Evolutionary conservation across 2,888 invertebrate genomes (phyloP).

Genomic region (Furcula furcula): DNA sequence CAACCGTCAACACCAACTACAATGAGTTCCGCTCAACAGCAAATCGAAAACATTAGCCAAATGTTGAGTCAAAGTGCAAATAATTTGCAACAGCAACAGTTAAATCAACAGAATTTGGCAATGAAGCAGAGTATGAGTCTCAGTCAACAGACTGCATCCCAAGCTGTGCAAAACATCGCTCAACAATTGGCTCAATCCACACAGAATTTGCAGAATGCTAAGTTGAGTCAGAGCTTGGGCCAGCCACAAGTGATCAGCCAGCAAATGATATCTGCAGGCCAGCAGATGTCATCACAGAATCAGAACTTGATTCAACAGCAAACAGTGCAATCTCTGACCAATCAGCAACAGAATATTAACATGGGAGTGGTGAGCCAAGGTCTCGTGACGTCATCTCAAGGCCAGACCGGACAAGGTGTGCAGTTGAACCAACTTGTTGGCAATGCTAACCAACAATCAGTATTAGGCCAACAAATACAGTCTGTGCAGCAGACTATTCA

Average conservation of each 20-base stretch:
- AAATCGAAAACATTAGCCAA: conserved; percentile 84
- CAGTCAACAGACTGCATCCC: conserved; percentile 67
- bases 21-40: conserved; percentile 83
- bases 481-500: conserved; percentile 72
- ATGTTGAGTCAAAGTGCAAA: conserved; percentile 77
- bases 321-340: conserved; percentile 64
- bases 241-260: conserved; percentile 71
- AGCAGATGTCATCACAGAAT: conserved; percentile 66
- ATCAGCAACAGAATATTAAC: conserved; percentile 70
- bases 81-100: conserved; percentile 68
- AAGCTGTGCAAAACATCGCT: conserved; percentile 73
- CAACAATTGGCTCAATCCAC: conserved; percentile 72
- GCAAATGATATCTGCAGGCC: conserved; percentile 75
- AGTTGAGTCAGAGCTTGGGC: conserved; percentile 65
- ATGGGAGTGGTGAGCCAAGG: conserved; percentile 72
- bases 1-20: conserved; percentile 47
- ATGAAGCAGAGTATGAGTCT: conserved; percentile 70
- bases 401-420: conserved; percentile 57
- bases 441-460: conserved; percentile 59
- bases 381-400: conserved; percentile 63
- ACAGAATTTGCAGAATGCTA: conserved; percentile 73
- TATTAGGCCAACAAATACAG: conserved; percentile 76
- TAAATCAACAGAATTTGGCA: conserved; percentile 68
- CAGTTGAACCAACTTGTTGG: conserved; percentile 73
- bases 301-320: conserved; percentile 70